Evolutionary conservation across 2,888 invertebrate genomes (phyloP), one percentile per base, ranked within the genome.

Genomic region (Steromphala cineraria): DNA sequence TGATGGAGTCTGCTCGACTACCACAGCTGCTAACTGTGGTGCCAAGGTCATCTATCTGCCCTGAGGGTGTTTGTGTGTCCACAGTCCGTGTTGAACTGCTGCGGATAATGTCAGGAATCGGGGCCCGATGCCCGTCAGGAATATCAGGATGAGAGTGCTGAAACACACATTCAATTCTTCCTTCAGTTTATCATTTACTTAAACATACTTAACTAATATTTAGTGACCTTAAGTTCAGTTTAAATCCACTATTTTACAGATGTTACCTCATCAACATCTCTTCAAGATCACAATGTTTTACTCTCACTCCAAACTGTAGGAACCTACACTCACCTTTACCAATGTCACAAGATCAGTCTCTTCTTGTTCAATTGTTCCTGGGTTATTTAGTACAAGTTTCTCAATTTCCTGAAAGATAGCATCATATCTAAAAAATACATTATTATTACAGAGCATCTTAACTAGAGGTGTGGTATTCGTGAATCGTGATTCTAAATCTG

Each of bases 81-180:
- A 97, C 96, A 81, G 96, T 96, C 83, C 96, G 95, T 76, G 95
- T 95, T 67, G 88, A 87, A 84, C 87, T 89, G 28, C 94, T 94
- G 21, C 87, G 83, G 85, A 96, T 94, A 21, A 87, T 74, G 90
- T 97, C 97, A 5, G 96, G 96, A 81, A 97, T 94, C 3, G 97
- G 97, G 15, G 97, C 97, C 83, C 97, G 95, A 92, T 97, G 97
- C 17, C 97, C 97, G 94, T 97, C 97, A 2, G 97, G 97, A 80
- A 96, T 95, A 94, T 96, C 95, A 67, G 94, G 94, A 87, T 75
- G 28, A 21, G 36, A 28, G 8, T 53, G 79, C 24, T 75, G 67
- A 5, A 0, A 62, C 36, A 56, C 7, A 5, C 7, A 46, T 5
- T 5, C 5, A 13, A 46, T 46, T 1, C 46, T 46, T 13, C 46